phyloP scores from a whole-genome alignment of 2,113 vertebrate genomes.

The Turnix velox region DNA sequence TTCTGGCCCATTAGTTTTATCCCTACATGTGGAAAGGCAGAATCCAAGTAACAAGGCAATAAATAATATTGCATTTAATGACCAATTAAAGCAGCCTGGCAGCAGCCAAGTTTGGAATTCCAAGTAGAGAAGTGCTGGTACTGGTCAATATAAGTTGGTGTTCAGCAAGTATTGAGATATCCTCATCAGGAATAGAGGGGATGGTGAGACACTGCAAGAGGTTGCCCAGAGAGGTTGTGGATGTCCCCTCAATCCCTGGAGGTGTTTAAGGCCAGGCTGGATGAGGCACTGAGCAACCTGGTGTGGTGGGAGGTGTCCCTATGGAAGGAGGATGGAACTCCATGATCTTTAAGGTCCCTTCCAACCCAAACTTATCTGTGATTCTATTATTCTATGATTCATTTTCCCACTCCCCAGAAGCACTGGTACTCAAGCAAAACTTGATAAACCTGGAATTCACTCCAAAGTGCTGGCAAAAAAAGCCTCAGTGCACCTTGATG shows the following conservation, averaged over 20 bases:
- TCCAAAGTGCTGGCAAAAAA: neutral
- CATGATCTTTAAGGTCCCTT: too few relatives aligned
- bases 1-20: conserved; percentile 51
- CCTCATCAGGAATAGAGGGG: neutral
- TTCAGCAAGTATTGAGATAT: neutral
- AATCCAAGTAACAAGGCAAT: conserved; percentile 36
- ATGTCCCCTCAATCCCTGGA: too few relatives aligned
- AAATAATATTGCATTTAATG: conserved; percentile 47
- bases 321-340: too few relatives aligned
- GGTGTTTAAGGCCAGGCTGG: too few relatives aligned
- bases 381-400: too few relatives aligned
- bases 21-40: conserved; percentile 27
- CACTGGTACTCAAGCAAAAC: neutral
- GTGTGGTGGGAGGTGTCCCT: too few relatives aligned
- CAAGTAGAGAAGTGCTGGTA: neutral
- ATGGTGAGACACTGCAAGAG: too few relatives aligned
- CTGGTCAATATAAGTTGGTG: neutral
- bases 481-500: neutral
- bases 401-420: neutral
- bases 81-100: conserved; percentile 24
- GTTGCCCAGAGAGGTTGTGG: too few relatives aligned
- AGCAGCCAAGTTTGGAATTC: neutral
- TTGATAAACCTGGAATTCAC: neutral
- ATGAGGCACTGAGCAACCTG: too few relatives aligned
- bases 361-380: too few relatives aligned